phyloP scores from a whole-genome alignment of 1,140 invertebrate genomes.

The Ptiloglossa arizonensis region DNA sequence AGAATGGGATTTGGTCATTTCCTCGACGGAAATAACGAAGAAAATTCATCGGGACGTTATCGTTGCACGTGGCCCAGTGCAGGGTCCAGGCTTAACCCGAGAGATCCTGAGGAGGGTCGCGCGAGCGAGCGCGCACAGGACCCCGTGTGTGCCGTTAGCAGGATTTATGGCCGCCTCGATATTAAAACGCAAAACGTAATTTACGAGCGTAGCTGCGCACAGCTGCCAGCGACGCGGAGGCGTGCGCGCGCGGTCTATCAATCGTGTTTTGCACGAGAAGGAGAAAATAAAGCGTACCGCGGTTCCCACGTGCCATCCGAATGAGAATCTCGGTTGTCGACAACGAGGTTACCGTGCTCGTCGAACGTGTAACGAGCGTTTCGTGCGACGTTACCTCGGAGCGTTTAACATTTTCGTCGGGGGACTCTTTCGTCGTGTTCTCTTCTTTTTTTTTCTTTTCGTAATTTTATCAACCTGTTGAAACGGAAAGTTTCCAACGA shows the following conservation, averaged over 20 bases:
- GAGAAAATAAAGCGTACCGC: not conserved
- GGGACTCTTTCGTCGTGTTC: conserved; percentile 7
- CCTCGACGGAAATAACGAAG: conserved; percentile 10
- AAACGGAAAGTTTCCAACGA: too few species aligned
- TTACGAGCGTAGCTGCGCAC: conserved; percentile 52
- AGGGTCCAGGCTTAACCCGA: not conserved
- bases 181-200: conserved; percentile 72
- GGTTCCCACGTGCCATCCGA: conserved; percentile 22
- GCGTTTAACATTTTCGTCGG: too few species aligned
- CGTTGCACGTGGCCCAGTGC: conserved; percentile 20
- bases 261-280: conserved; percentile 17
- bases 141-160: conserved; percentile 17
- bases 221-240: conserved; percentile 14
- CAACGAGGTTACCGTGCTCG: conserved; percentile 37
- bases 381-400: not conserved
- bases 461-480: not conserved
- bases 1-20: conserved; percentile 4
- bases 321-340: conserved; percentile 27
- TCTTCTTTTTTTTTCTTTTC: too few species aligned
- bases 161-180: conserved; percentile 61
- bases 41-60: conserved; percentile 27
- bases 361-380: not conserved
- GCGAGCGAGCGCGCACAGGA: not conserved
- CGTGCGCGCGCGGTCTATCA: conserved; percentile 18
- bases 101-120: not conserved